Conservation (phyloP, 2,113 vertebrate genomes). For the Poeciliopsis occidentalis region DNA sequence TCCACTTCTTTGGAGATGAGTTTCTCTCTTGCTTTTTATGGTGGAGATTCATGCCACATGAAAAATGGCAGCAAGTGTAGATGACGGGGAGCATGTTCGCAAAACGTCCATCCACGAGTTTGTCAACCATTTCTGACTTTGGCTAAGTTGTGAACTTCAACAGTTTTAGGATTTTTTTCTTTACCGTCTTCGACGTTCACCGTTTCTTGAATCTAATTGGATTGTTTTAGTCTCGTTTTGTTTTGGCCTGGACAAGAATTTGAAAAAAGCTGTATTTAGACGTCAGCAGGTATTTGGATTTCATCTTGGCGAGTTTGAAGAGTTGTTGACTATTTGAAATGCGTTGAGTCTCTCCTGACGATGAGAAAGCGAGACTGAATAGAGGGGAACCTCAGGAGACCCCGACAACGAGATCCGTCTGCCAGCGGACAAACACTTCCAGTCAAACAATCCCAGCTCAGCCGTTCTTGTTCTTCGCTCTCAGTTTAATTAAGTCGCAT, state of each 20-base stretch:
- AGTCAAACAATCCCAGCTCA: neutral
- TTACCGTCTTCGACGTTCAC: neutral
- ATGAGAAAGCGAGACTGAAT: neutral
- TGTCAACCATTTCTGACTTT: no score
- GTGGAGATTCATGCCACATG: neutral
- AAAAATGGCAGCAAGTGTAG: neutral
- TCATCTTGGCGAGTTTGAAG: no score
- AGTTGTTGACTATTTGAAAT: neutral
- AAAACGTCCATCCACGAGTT: no score
- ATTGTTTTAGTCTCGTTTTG: no score
- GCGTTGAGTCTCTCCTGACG: neutral
- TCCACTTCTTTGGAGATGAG: neutral
- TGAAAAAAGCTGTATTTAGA: no score
- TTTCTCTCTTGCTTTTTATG: neutral
- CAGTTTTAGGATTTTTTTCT: no score
- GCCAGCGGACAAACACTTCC: neutral
- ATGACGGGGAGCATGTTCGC: no score
- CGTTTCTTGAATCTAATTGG: no score
- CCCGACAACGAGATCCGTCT: neutral
- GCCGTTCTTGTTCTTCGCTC: slow-evolving; percentile 9
- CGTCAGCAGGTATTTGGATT: no score
- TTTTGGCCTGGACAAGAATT: no score
- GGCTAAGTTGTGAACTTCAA: no score
- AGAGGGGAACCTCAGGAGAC: neutral
- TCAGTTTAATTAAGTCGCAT: slow-evolving; percentile 22